A percentile compares a stretch with the other conserved stretches of the same genome.
phyloP scores from a whole-genome alignment of 2,888 invertebrate species.

The Timandra comae region DNA sequence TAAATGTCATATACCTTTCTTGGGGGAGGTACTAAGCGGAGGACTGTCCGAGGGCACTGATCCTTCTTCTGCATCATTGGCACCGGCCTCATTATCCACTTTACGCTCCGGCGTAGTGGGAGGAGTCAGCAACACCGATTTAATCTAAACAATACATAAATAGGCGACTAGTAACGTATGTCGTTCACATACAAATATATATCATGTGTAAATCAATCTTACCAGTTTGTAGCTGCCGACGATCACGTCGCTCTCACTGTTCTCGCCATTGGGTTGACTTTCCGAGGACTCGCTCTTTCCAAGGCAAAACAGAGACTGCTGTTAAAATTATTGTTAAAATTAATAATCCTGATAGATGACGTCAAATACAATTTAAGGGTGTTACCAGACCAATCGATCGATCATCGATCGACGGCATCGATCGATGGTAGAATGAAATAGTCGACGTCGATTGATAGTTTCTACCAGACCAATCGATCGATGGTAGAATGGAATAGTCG shows the following conservation, averaged over 20 bases:
- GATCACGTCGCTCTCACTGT: conserved; percentile 45
- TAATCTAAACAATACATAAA: conserved; percentile 27
- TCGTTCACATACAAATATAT: too few relatives aligned
- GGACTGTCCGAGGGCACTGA: conserved; percentile 43
- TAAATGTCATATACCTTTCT: too few relatives aligned
- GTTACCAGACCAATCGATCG: too few relatives aligned
- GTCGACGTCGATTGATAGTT: too few relatives aligned
- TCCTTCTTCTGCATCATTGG: conserved; percentile 38
- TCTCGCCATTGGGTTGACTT: conserved; percentile 40
- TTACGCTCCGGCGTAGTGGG: conserved; percentile 50
- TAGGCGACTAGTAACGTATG: too few relatives aligned
- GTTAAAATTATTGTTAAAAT: conserved; percentile 7
- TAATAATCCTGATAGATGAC: too few relatives aligned
- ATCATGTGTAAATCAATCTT: too few relatives aligned
- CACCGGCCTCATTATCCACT: conserved; percentile 32
- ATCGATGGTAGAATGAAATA: too few relatives aligned
- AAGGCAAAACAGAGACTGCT: conserved; percentile 44
- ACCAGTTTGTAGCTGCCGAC: conserved; percentile 54
- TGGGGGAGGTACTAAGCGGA: conserved; percentile 59
- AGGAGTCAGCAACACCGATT: conserved; percentile 54
- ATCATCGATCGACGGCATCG: too few relatives aligned
- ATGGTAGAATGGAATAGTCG: too few relatives aligned
- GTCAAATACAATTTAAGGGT: too few relatives aligned
- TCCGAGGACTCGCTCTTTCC: conserved; percentile 53
- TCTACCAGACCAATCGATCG: too few relatives aligned